These are phyloP conservation scores for Aldrovandia affinis DNA, from an alignment of 2,797 vertebrate genomes.

Conservation along the genomic window DNA sequence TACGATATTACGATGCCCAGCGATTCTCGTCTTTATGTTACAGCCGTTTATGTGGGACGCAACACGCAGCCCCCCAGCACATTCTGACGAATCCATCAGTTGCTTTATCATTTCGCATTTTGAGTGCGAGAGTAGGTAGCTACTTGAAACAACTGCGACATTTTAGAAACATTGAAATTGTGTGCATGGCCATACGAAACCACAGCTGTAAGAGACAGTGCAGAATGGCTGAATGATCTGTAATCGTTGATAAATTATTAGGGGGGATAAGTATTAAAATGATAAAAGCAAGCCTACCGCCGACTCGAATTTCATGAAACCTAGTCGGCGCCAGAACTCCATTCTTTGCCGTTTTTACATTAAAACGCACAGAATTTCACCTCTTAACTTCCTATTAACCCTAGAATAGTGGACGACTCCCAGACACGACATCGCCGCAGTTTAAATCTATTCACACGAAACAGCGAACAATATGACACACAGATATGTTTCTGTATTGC, in stretches of 20 bases:
- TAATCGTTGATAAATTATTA: conserved; percentile 25
- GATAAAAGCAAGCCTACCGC: conserved; percentile 36
- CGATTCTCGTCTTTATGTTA: conserved; percentile 28
- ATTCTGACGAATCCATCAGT: conserved; percentile 29
- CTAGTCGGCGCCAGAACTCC: conserved; percentile 84
- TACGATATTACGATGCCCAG: conserved; percentile 14
- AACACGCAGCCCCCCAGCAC: conserved; percentile 31
- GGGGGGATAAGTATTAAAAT: conserved; percentile 4
- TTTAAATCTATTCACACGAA: conserved; percentile 8
- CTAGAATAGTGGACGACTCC: conserved; percentile 36
- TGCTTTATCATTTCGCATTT: conserved; percentile 23
- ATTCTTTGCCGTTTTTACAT: conserved; percentile 58
- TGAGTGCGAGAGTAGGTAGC: neutral
- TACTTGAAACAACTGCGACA: conserved; percentile 7
- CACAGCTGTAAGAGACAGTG: neutral
- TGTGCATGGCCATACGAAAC: neutral
- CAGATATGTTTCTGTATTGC: conserved; percentile 16
- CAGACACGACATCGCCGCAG: conserved; percentile 17
- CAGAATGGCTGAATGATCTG: neutral
- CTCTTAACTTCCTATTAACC: conserved; percentile 78
- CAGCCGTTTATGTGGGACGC: conserved; percentile 37
- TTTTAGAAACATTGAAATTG: conserved; percentile 1
- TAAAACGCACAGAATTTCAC: conserved; percentile 66
- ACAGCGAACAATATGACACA: conserved; percentile 6
- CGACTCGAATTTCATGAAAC: conserved; percentile 70